Percentiles rank a stretch among this genome's conserved stretches.
phyloP scores from a whole-genome alignment of 2,113 vertebrate genomes.

The Dascyllus trimaculatus region DNA sequence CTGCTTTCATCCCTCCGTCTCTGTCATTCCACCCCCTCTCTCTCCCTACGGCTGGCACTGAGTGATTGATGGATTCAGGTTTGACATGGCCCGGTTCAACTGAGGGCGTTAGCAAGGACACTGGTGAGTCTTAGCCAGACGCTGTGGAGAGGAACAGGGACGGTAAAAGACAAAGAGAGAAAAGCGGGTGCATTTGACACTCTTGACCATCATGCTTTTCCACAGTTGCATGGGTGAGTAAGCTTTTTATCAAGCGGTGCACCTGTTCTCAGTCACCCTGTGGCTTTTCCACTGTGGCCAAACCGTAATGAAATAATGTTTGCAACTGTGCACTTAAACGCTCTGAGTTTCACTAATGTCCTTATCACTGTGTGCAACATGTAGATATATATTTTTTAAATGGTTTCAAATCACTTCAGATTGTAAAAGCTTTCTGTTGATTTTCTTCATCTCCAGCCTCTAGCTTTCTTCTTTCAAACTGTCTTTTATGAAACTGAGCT shows the following conservation, averaged over 20 bases:
- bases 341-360: not conserved
- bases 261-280: constrained; percentile 47
- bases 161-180: constrained; percentile 46
- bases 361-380: not conserved
- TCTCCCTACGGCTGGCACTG: constrained; percentile 54
- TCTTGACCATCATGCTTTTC: constrained; percentile 38
- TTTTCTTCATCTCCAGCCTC: too few relatives aligned
- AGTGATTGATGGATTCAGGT: constrained; percentile 80
- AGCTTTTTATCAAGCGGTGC: constrained; percentile 44
- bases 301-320: constrained; percentile 11
- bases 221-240: constrained; percentile 42
- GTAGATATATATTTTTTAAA: not conserved
- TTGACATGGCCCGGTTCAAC: constrained; percentile 79
- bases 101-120: constrained; percentile 74
- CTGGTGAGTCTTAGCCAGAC: constrained; percentile 64
- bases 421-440: not conserved
- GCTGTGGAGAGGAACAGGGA: constrained; percentile 45
- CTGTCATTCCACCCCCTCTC: constrained; percentile 35
- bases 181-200: not conserved
- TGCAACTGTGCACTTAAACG: not conserved
- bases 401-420: not conserved
- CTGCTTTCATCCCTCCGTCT: constrained; percentile 51
- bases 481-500: not conserved
- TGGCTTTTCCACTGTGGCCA: not conserved
- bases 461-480: not conserved